Conservation (phyloP, 2,797 vertebrate species). For the Phoxinus dragarum region DNA sequence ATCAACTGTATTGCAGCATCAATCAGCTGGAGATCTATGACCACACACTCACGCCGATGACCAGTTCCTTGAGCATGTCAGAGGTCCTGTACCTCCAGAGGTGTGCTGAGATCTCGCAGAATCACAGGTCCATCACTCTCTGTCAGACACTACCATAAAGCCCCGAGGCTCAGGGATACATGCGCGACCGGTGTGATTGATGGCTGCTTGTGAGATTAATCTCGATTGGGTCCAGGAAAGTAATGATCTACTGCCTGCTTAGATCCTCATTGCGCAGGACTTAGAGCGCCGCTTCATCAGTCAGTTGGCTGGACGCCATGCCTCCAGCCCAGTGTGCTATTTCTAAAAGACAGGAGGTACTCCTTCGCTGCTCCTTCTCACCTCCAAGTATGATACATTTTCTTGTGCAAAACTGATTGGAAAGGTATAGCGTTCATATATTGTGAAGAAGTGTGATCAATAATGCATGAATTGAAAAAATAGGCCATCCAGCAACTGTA, state of each 20-base stretch:
- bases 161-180: conserved; percentile 57
- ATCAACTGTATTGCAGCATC: conserved; percentile 28
- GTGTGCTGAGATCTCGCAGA: conserved; percentile 56
- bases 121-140: conserved; percentile 64
- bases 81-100: conserved; percentile 41
- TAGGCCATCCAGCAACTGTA: background rate
- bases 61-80: conserved; percentile 20
- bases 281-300: conserved; percentile 73
- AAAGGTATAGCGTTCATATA: conserved; percentile 27
- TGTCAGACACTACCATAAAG: conserved; percentile 66
- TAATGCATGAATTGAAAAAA: conserved; percentile 28
- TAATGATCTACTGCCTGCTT: conserved; percentile 76
- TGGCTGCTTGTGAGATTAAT: conserved; percentile 74
- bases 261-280: conserved; percentile 76
- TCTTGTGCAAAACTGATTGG: conserved; percentile 5
- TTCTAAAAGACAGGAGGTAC: conserved; percentile 41
- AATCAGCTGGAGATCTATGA: conserved; percentile 18
- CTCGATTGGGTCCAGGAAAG: conserved; percentile 65
- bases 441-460: conserved; percentile 25
- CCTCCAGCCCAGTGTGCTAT: conserved; percentile 56
- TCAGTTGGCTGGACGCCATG: conserved; percentile 65
- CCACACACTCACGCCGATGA: conserved; percentile 15
- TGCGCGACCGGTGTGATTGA: conserved; percentile 69
- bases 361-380: background rate
- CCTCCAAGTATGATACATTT: background rate